Conservation (phyloP, 2,888 invertebrate genomes). For the Tiphia femorata region DNA sequence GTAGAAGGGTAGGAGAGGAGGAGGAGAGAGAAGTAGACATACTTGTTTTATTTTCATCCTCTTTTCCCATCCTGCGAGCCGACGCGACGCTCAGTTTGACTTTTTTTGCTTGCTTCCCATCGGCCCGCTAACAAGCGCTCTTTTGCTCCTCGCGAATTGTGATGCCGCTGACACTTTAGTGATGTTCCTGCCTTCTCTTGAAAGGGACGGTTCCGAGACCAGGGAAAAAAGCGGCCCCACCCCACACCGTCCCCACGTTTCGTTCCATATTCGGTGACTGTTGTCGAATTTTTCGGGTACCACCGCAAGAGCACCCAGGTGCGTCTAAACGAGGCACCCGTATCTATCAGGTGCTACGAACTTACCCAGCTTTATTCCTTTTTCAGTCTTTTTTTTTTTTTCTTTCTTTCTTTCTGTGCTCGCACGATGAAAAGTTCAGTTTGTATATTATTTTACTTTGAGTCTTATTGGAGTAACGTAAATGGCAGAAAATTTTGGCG, state of each 20-base stretch:
- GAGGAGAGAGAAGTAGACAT: neutral
- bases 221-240: slow-evolving; percentile 1
- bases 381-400: too few species aligned
- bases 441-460: too few species aligned
- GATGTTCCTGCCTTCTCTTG: slow-evolving; percentile 62
- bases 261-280: slow-evolving; percentile 45
- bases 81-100: slow-evolving; percentile 10
- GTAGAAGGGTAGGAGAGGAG: slow-evolving; percentile 10
- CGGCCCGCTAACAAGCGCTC: slow-evolving; percentile 65
- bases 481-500: too few species aligned
- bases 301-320: too few species aligned
- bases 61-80: neutral
- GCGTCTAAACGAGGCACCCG: too few species aligned
- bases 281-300: too few species aligned
- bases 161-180: slow-evolving; percentile 69
- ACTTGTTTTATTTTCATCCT: too few species aligned
- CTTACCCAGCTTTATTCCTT: too few species aligned
- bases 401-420: too few species aligned
- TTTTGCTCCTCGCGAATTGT: slow-evolving; percentile 66
- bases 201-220: slow-evolving; percentile 20
- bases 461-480: too few species aligned
- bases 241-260: slow-evolving; percentile 12
- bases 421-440: too few species aligned
- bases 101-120: slow-evolving; percentile 59
- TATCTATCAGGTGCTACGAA: too few species aligned